Percentiles rank a stretch among this genome's conserved stretches.
These are phyloP conservation scores for Pipa parva DNA, from an alignment of 2,113 vertebrate genomes.

Conservation along the genomic window DNA sequence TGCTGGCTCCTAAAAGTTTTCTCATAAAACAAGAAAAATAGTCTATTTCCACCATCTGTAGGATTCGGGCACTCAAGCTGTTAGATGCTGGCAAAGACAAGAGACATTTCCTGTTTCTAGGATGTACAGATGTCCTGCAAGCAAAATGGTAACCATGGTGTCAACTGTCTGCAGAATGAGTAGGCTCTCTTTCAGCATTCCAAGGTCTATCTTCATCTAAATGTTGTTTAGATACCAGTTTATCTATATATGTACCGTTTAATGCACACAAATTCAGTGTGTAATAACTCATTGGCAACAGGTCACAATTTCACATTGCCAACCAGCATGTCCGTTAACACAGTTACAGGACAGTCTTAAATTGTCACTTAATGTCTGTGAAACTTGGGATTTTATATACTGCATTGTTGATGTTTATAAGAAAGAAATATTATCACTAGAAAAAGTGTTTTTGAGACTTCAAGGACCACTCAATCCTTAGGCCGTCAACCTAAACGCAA, in stretches of 20 bases:
- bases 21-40: not conserved
- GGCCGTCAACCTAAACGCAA: no score
- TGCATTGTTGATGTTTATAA: no score
- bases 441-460: no score
- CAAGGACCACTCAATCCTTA: no score
- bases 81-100: conserved; percentile 29
- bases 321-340: no score
- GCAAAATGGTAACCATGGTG: conserved; percentile 31
- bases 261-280: not conserved
- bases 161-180: not conserved
- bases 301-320: no score
- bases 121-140: conserved; percentile 39
- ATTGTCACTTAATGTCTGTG: no score
- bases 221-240: not conserved
- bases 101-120: conserved; percentile 31
- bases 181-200: not conserved
- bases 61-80: conserved; percentile 30
- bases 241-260: not conserved
- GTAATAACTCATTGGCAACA: no score
- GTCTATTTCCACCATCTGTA: conserved; percentile 27
- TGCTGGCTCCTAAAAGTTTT: conserved; percentile 14
- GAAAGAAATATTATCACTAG: no score
- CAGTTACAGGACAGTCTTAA: no score
- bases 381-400: no score
- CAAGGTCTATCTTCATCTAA: not conserved